Percentiles rank a stretch among this genome's conserved stretches.
phyloP scores from a whole-genome alignment of 2,888 invertebrate genomes.

The Calliphora vomitoria region DNA sequence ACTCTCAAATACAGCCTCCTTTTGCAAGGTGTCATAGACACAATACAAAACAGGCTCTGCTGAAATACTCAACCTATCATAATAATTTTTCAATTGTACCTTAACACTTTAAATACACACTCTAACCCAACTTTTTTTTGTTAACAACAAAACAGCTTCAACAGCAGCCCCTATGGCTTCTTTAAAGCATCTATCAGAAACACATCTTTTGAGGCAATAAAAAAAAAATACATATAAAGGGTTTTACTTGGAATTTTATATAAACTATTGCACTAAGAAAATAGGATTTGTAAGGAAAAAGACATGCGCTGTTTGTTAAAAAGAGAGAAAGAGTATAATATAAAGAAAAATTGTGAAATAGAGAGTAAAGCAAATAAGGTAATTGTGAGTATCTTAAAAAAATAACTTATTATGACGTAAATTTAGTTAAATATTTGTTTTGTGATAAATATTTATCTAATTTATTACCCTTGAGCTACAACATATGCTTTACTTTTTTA shows the following conservation, averaged over 20 bases:
- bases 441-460: too few relatives aligned
- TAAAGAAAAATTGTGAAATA: not conserved
- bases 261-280: not conserved
- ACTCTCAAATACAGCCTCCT: not conserved
- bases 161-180: not conserved
- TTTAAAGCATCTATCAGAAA: not conserved
- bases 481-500: not conserved
- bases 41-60: not conserved
- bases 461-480: not conserved
- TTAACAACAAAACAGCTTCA: too few relatives aligned
- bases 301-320: slow-evolving; percentile 15
- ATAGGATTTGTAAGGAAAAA: not conserved
- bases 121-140: not conserved
- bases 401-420: too few relatives aligned
- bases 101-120: not conserved
- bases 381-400: too few relatives aligned
- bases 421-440: too few relatives aligned
- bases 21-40: not conserved
- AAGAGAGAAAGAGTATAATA: not conserved
- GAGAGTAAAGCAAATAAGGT: not conserved
- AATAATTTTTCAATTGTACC: slow-evolving; percentile 45
- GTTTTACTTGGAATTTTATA: not conserved
- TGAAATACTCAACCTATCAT: slow-evolving; percentile 44
- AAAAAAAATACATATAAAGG: not conserved
- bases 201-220: not conserved